Conservation (phyloP, 2,888 invertebrate genomes). For the Epinotia nisella region DNA sequence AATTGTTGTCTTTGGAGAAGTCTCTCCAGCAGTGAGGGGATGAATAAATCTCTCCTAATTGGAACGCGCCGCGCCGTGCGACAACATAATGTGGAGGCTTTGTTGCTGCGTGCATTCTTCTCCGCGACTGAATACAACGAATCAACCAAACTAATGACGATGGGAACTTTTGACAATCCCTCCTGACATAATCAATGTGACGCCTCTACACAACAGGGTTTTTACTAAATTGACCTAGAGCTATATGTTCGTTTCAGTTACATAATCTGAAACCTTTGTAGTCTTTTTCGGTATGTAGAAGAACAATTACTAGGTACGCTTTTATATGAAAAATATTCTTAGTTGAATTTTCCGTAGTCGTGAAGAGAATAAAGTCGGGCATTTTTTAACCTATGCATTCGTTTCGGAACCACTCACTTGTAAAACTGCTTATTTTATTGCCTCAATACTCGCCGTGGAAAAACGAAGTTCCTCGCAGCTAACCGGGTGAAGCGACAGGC, state of each 20-base stretch:
- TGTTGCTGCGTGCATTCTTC: conserved; percentile 74
- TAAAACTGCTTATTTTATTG: conserved; percentile 79
- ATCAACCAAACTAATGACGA: conserved; percentile 71
- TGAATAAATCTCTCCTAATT: conserved; percentile 82
- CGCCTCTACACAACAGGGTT: conserved; percentile 48
- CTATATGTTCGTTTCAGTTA: neutral
- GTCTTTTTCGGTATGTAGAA: neutral
- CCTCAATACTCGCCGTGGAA: conserved; percentile 65
- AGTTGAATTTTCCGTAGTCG: conserved; percentile 65
- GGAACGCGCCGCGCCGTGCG: conserved; percentile 72
- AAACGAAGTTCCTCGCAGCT: conserved; percentile 65
- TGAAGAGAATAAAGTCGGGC: conserved; percentile 73
- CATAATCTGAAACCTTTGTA: neutral
- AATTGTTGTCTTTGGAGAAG: conserved; percentile 69
- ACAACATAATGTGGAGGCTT: conserved; percentile 78
- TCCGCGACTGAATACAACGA: conserved; percentile 66
- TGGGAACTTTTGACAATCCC: conserved; percentile 67
- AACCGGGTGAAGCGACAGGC: conserved; percentile 55
- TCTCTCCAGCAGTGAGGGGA: conserved; percentile 69
- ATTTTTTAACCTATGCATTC: conserved; percentile 70
- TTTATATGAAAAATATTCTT: conserved; percentile 56
- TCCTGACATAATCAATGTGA: conserved; percentile 58
- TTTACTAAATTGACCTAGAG: neutral
- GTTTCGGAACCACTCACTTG: conserved; percentile 74
- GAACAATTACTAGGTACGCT: neutral